Conservation (phyloP, 1,140 invertebrate species). For the Drosophila equinoxialis region DNA sequence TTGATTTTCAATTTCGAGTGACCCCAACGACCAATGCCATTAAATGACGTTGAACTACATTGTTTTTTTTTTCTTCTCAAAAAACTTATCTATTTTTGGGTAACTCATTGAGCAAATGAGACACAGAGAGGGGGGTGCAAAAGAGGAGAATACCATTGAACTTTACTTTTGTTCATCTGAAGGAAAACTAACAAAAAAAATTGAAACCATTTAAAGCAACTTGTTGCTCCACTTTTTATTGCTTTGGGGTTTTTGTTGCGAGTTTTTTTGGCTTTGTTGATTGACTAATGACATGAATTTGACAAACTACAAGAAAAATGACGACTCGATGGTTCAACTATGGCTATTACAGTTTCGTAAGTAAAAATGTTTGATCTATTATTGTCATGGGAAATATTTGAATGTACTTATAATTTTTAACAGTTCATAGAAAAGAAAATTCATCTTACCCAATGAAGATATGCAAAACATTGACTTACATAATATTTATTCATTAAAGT, state of each 20-base stretch:
- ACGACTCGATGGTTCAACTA: neutral
- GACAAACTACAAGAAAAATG: slow-evolving; percentile 5
- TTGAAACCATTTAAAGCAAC: slow-evolving; percentile 15
- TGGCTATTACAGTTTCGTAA: neutral
- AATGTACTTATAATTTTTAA: too few species aligned
- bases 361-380: neutral
- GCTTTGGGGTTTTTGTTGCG: neutral
- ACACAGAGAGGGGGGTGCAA: neutral
- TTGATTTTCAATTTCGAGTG: slow-evolving; percentile 9
- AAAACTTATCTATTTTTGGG: slow-evolving; percentile 17
- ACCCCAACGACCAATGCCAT: slow-evolving; percentile 20
- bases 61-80: neutral
- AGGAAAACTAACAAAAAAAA: neutral
- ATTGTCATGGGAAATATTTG: neutral
- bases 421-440: too few species aligned
- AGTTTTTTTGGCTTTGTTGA: slow-evolving; percentile 2
- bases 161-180: slow-evolving; percentile 12
- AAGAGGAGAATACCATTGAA: slow-evolving; percentile 2
- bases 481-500: too few species aligned
- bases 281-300: slow-evolving; percentile 5
- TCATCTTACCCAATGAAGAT: too few species aligned
- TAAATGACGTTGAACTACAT: slow-evolving; percentile 13
- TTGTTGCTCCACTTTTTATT: slow-evolving; percentile 19
- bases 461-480: too few species aligned
- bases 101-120: neutral